These are phyloP conservation scores for Phoeniculus purpureus DNA, from an alignment of 2,797 vertebrate species.

Conservation along the genomic window DNA sequence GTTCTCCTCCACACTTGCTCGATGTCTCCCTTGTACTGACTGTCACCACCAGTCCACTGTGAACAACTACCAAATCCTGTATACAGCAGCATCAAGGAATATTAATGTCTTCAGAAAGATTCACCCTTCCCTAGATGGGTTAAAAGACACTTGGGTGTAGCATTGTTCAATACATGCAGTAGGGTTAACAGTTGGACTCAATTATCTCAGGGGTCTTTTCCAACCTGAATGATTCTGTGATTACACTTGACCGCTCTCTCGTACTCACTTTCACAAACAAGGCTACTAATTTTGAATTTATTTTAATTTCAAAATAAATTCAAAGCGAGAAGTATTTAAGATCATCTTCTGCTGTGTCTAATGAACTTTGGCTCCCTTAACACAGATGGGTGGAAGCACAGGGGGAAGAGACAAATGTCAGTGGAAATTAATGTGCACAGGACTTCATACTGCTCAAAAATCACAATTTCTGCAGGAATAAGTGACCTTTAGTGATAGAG, in stretches of 20 bases:
- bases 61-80: neutral
- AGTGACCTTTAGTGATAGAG: constrained; percentile 38
- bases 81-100: no score
- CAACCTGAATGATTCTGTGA: neutral
- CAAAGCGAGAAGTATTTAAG: constrained; percentile 34
- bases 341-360: constrained; percentile 42
- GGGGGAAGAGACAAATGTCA: constrained; percentile 19
- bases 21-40: no score
- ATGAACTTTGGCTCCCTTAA: constrained; percentile 61
- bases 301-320: constrained; percentile 62
- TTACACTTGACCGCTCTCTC: constrained; percentile 9
- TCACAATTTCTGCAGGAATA: constrained; percentile 32
- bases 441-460: constrained; percentile 32
- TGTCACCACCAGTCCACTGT: neutral
- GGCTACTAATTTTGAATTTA: constrained; percentile 46
- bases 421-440: constrained; percentile 49
- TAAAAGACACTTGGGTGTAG: no score
- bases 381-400: neutral
- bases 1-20: no score
- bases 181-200: no score
- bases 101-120: neutral
- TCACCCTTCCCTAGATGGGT: no score
- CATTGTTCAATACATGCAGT: no score
- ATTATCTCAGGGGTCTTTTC: no score
- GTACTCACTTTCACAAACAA: constrained; percentile 21